Conservation (phyloP, 2,888 invertebrate genomes). For the Morpho achilles region DNA sequence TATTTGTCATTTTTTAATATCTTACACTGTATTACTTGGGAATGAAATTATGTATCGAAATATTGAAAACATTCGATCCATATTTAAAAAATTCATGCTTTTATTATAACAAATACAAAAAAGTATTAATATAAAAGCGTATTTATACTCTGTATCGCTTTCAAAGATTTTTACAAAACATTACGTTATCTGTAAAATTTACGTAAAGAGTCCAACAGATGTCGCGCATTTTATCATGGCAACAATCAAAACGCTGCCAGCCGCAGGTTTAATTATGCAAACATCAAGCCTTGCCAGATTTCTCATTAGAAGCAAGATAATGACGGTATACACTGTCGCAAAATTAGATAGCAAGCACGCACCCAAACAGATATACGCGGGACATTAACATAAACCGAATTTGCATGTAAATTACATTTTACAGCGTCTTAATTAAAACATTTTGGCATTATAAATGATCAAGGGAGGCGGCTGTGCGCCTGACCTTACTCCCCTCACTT, state of each 20-base stretch:
- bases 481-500: constrained; percentile 54
- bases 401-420: constrained; percentile 81
- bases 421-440: constrained; percentile 81
- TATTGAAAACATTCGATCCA: no score
- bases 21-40: no score
- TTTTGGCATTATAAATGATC: constrained; percentile 81
- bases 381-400: constrained; percentile 81
- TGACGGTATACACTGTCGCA: constrained; percentile 79
- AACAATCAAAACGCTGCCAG: constrained; percentile 70
- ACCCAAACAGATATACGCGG: constrained; percentile 79
- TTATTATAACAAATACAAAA: no score
- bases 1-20: no score
- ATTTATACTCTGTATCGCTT: background rate
- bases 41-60: no score
- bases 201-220: constrained; percentile 34
- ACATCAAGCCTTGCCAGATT: constrained; percentile 79
- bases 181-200: background rate
- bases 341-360: constrained; percentile 79
- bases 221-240: constrained; percentile 68
- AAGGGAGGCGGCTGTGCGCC: constrained; percentile 61
- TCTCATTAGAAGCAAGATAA: constrained; percentile 79
- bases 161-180: background rate
- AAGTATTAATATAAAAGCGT: no score
- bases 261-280: constrained; percentile 78
- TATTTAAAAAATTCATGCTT: no score